These are phyloP conservation scores for Triplophysa rosa DNA, from an alignment of 2,113 vertebrate species.

Conservation along the genomic window DNA sequence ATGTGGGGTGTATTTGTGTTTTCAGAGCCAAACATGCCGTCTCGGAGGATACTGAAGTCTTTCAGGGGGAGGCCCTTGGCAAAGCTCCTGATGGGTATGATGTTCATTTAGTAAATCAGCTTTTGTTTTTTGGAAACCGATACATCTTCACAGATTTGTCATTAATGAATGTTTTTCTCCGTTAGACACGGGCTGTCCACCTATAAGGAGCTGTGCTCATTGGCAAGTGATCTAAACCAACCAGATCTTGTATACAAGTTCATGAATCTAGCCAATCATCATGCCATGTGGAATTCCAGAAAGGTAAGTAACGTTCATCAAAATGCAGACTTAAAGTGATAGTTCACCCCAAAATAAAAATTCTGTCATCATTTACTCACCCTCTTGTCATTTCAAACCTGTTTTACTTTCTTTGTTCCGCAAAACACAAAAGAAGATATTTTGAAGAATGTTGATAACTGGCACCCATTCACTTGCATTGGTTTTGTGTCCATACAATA, in stretches of 20 bases:
- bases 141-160: no score
- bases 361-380: no score
- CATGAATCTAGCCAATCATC: slow-evolving; percentile 98
- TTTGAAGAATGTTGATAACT: no score
- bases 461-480: no score
- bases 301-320: slow-evolving; percentile 79
- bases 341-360: background rate
- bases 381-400: no score
- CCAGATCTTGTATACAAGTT: slow-evolving; percentile 98
- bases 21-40: slow-evolving; percentile 86
- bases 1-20: slow-evolving; percentile 6
- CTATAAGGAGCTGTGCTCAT: slow-evolving; percentile 96
- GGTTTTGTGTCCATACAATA: no score
- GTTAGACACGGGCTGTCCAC: slow-evolving; percentile 91
- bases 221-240: slow-evolving; percentile 97
- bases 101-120: background rate
- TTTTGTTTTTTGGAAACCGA: background rate
- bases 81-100: slow-evolving; percentile 96
- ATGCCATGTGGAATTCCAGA: slow-evolving; percentile 98
- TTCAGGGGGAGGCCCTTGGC: slow-evolving; percentile 88
- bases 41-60: slow-evolving; percentile 91
- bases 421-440: no score
- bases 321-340: background rate
- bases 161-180: background rate
- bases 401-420: no score